Percentiles rank a stretch among this genome's conserved stretches.
phyloP scores from a whole-genome alignment of 2,113 vertebrate genomes.

The Argyrosomus japonicus region DNA sequence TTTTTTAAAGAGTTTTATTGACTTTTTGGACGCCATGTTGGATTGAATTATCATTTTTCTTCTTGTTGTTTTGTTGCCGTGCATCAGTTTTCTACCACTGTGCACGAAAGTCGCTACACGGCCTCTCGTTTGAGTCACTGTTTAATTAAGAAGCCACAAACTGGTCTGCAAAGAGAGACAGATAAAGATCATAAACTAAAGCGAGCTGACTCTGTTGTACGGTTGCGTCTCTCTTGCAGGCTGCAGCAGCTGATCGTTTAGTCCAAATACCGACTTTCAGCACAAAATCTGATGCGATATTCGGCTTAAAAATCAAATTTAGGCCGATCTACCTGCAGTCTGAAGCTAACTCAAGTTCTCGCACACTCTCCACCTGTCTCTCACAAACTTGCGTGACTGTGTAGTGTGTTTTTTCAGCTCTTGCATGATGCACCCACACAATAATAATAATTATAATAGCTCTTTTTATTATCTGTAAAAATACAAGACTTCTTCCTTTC shows the following conservation, averaged over 20 bases:
- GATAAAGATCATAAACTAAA: background rate
- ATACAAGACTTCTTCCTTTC: background rate
- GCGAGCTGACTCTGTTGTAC: background rate
- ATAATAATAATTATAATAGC: no score
- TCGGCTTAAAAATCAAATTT: background rate
- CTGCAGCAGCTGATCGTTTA: background rate
- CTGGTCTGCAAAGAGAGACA: constrained; percentile 3
- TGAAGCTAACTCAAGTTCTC: background rate
- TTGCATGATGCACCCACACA: background rate
- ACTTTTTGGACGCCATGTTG: background rate
- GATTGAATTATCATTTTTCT: background rate
- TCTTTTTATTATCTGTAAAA: background rate
- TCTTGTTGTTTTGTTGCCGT: background rate
- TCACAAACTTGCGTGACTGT: no score
- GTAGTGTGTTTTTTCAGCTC: background rate
- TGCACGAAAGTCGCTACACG: background rate
- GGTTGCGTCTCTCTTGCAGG: no score
- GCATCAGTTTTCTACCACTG: no score
- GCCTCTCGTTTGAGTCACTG: background rate
- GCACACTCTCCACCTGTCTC: background rate
- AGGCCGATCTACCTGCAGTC: background rate
- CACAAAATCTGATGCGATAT: background rate
- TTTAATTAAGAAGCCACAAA: background rate
- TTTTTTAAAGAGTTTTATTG: no score
- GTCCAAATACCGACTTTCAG: background rate